phyloP scores from a whole-genome alignment of 2,797 vertebrate genomes.

The Pitangus sulphuratus region DNA sequence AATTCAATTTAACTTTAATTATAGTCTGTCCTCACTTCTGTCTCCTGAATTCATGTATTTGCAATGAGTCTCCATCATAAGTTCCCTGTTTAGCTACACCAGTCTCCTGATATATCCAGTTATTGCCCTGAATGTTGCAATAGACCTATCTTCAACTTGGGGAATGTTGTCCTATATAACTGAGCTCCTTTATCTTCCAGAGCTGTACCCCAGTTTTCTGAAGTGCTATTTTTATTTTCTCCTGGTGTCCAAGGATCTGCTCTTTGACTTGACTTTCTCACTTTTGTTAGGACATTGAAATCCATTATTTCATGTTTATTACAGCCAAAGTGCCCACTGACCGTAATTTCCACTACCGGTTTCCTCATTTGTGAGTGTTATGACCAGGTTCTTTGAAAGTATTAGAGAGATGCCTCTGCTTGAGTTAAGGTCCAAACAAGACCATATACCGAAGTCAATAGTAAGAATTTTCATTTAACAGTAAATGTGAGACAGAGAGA shows the following conservation, averaged over 20 bases:
- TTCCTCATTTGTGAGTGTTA: background rate
- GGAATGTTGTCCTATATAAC: background rate
- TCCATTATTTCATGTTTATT: background rate
- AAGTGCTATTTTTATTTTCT: background rate
- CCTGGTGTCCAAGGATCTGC: background rate
- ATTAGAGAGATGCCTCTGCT: background rate
- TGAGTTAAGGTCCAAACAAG: background rate
- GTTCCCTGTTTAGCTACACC: background rate
- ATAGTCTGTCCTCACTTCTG: background rate
- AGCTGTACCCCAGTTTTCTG: background rate
- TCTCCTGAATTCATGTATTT: background rate
- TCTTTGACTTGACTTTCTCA: background rate
- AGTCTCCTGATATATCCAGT: background rate
- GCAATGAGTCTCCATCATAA: background rate
- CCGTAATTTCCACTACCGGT: background rate
- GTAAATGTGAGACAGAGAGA: background rate
- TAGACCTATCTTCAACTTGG: background rate
- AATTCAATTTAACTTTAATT: background rate
- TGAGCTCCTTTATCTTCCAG: background rate
- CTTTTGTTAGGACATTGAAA: background rate
- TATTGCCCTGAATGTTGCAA: background rate
- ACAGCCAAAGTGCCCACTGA: background rate
- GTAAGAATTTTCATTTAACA: background rate
- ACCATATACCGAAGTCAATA: background rate
- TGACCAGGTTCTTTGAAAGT: background rate